phyloP scores from a whole-genome alignment of 2,888 invertebrate species.

The Diogma glabrata region DNA sequence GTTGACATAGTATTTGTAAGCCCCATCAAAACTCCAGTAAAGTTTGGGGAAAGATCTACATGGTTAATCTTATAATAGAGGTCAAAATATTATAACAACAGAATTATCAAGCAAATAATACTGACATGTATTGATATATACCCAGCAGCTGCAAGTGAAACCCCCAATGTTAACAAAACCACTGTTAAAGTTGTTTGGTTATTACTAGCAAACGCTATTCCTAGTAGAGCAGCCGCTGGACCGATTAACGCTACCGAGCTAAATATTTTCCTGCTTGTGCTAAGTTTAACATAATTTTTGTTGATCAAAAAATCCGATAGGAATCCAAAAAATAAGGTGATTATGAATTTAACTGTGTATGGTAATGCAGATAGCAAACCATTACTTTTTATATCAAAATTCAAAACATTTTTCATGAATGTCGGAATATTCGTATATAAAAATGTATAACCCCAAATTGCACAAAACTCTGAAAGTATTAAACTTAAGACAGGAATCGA shows the following conservation, averaged over 20 bases:
- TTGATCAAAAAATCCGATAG: slow-evolving; percentile 40
- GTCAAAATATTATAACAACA: no score
- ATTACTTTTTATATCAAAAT: slow-evolving; percentile 51
- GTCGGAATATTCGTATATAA: slow-evolving; percentile 58
- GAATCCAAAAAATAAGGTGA: slow-evolving; percentile 41
- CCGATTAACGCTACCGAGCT: slow-evolving; percentile 37
- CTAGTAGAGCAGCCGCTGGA: slow-evolving; percentile 44
- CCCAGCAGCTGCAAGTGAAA: slow-evolving; percentile 48
- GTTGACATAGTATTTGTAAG: no score
- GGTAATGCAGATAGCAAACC: slow-evolving; percentile 43
- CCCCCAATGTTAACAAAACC: slow-evolving; percentile 43
- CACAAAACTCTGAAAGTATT: no score
- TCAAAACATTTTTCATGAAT: slow-evolving; percentile 55
- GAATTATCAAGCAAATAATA: no score
- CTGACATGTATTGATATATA: slow-evolving; percentile 45
- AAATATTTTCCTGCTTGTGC: slow-evolving; percentile 12
- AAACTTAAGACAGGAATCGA: no score
- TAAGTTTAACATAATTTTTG: slow-evolving; percentile 29
- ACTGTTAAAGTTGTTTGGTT: slow-evolving; percentile 39
- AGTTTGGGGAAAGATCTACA: no score
- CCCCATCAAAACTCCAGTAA: no score
- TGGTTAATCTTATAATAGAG: no score
- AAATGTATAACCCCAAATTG: slow-evolving; percentile 65
- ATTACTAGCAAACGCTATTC: slow-evolving; percentile 39
- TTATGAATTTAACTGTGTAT: slow-evolving; percentile 42